Evolutionary conservation across 2,888 invertebrate genomes (phyloP).

Genomic region (Thera obeliscata): DNA sequence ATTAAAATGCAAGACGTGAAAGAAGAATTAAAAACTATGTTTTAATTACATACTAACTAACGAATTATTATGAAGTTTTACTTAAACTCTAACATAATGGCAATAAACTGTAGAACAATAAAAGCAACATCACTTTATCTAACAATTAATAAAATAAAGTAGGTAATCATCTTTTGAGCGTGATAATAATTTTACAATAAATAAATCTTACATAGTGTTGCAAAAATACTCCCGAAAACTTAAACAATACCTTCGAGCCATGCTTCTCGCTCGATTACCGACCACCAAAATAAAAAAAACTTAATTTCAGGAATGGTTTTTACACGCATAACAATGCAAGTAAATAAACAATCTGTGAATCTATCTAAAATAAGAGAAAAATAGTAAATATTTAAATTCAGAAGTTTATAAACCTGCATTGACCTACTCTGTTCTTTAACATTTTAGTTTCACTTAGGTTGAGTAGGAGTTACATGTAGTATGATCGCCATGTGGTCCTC

Average conservation of each 20-base stretch:
- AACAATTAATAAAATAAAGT: conserved; percentile 4
- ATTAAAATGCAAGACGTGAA: conserved; percentile 1
- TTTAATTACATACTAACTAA: neutral
- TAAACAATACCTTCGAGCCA: neutral
- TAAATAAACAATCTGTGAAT: no score
- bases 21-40: neutral
- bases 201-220: neutral
- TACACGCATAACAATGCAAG: no score
- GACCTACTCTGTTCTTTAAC: no score
- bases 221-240: neutral
- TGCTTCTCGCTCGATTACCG: no score
- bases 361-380: no score
- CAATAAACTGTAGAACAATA: conserved; percentile 10
- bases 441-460: neutral
- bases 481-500: neutral
- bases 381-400: no score
- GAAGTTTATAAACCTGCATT: no score
- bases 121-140: conserved; percentile 13
- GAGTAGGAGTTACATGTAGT: neutral
- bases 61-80: conserved; percentile 14
- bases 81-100: conserved; percentile 6
- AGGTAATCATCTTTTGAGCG: conserved; percentile 12
- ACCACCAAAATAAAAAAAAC: no score
- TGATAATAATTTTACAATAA: neutral
- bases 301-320: no score